Evolutionary conservation across 2,888 invertebrate genomes (phyloP), one percentile per base, ranked within the genome.

Genomic region (Alsophila aescularia): DNA sequence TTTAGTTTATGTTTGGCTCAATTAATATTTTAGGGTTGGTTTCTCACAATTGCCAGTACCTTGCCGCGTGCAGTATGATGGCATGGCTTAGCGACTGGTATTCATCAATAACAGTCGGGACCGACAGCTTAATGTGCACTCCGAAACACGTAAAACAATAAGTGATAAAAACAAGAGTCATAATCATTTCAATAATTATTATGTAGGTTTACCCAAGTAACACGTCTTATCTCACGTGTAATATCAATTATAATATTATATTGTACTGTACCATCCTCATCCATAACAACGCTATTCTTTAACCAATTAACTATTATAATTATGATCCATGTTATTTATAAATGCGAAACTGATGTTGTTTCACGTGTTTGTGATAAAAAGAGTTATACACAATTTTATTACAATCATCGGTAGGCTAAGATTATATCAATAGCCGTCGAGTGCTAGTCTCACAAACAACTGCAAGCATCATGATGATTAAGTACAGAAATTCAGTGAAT

Each of bases 191-290:
- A 32, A 8, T 32, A 0, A 43, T 43, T 32, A 15, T n/a, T 9
- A 16, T 29, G 29, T 39, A 32, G n/a, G 12, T 27, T 29, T 15
- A 16, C 14, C 2, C 35, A n/a, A n/a, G n/a, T n/a, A n/a, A n/a
- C n/a, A 50, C 27, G 29, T 29, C 27, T n/a, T 7, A 29, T 16
- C 13, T 42, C 41, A 50, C 29, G 42, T 50, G 50, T 31, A 9
- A 32, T 36, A 14, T 36, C 7, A 42, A 42, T 36, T 36, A 52
- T 27, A 52, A 44, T 52, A 52, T 5, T 32, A 42, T 27, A 24
- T 32, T 35, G 34, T 14, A 32, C 7, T 24, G 24, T 15, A 8
- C 32, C 39, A 50, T 50, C 36, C 12, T 36, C 50, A 12, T 40
- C 24, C 12, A 40, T 34, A 32, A 40, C 21, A 6, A 10, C 18